phyloP scores from a whole-genome alignment of 2,113 vertebrate genomes.

The Caranx melampygus region DNA sequence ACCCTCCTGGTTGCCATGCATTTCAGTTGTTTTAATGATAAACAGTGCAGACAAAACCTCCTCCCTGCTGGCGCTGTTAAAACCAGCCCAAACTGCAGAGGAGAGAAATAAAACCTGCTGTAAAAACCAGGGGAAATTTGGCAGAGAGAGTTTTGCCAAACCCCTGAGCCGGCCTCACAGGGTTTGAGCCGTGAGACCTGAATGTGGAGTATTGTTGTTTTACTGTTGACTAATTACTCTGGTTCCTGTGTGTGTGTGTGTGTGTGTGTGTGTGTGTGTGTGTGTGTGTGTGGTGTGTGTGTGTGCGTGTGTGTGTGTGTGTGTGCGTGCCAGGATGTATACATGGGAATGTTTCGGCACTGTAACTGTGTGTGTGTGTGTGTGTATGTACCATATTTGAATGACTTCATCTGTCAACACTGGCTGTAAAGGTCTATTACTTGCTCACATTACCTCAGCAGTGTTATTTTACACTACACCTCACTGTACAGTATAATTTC shows the following conservation, averaged over 20 bases:
- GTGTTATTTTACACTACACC: too few relatives aligned
- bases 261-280: not conserved
- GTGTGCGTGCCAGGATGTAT: slow-evolving; percentile 39
- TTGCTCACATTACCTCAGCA: not conserved
- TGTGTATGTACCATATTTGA: not conserved
- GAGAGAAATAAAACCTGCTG: slow-evolving; percentile 64
- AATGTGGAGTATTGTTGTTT: slow-evolving; percentile 70
- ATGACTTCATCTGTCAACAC: not conserved
- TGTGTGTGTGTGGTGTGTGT: not conserved
- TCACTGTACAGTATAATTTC: too few relatives aligned
- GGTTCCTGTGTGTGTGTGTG: slow-evolving; percentile 48
- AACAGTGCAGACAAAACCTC: slow-evolving; percentile 57
- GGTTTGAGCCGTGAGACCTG: slow-evolving; percentile 59
- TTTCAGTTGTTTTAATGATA: slow-evolving; percentile 57
- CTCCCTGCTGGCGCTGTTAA: slow-evolving; percentile 60
- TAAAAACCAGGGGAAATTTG: slow-evolving; percentile 70
- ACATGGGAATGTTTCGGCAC: slow-evolving; percentile 7
- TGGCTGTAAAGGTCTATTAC: not conserved
- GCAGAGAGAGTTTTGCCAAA: slow-evolving; percentile 50
- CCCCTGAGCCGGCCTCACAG: slow-evolving; percentile 55
- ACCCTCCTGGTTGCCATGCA: slow-evolving; percentile 45
- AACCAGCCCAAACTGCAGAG: slow-evolving; percentile 48
- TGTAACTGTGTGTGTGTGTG: not conserved
- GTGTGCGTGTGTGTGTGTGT: not conserved
- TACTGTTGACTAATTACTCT: slow-evolving; percentile 64